These are phyloP conservation scores for Tinea pellionella DNA, from an alignment of 2,888 invertebrate species.

Conservation along the genomic window DNA sequence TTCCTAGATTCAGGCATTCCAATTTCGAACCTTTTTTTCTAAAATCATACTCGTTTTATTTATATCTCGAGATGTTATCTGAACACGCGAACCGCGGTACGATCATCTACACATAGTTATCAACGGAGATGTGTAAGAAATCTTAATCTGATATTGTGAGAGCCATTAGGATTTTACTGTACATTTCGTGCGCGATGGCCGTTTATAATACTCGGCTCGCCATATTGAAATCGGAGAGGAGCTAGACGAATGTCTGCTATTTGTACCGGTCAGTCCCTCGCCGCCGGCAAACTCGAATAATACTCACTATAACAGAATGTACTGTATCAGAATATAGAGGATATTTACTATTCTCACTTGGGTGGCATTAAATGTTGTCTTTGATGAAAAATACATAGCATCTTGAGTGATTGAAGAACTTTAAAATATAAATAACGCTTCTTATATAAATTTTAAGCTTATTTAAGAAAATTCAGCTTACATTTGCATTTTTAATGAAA, in stretches of 20 bases:
- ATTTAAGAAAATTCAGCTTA: no score
- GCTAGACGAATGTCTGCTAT: constrained; percentile 38
- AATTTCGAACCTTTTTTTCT: background rate
- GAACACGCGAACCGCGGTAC: background rate
- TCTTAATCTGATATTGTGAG: background rate
- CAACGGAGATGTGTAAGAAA: background rate
- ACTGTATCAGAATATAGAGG: background rate
- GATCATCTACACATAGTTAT: background rate
- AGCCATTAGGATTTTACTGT: background rate
- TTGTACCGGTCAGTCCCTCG: constrained; percentile 37
- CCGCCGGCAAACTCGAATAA: constrained; percentile 26
- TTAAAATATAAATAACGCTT: background rate
- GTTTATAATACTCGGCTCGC: background rate
- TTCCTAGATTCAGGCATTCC: background rate
- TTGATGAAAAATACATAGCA: background rate
- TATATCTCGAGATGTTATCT: background rate
- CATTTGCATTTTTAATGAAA: background rate
- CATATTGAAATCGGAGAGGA: constrained; percentile 35
- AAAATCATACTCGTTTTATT: background rate
- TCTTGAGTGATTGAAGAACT: background rate
- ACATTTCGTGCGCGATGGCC: background rate
- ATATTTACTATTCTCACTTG: constrained; percentile 6
- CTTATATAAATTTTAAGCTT: no score
- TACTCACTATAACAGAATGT: background rate
- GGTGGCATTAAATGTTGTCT: constrained; percentile 1